These are phyloP conservation scores for Sebastes elongatus DNA, from an alignment of 2,797 vertebrate genomes.

Conservation along the genomic window DNA sequence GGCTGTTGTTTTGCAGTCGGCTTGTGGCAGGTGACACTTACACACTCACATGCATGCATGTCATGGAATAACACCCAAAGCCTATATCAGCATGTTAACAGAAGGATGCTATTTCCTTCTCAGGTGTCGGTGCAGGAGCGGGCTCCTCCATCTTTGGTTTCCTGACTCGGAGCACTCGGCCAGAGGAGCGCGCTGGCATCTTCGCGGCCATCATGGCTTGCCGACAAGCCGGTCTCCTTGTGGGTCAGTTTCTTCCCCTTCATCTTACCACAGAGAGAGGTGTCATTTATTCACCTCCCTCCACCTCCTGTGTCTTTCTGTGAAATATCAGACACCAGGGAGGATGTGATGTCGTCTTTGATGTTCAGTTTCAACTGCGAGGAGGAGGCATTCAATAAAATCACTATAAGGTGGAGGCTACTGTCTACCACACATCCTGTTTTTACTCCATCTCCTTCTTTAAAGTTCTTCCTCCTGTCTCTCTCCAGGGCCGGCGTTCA, in stretches of 20 bases:
- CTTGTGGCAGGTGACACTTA: conserved; percentile 83
- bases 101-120: not conserved
- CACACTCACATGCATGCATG: not conserved
- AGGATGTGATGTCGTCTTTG: conserved; percentile 35
- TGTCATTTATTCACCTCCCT: conserved; percentile 25
- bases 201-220: conserved; percentile 89
- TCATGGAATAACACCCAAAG: not conserved
- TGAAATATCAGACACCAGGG: conserved; percentile 14
- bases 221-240: conserved; percentile 87
- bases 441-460: conserved; percentile 37
- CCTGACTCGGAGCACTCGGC: conserved; percentile 81
- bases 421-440: conserved; percentile 37
- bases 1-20: conserved; percentile 86
- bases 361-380: conserved; percentile 39
- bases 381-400: conserved; percentile 40
- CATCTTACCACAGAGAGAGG: not conserved
- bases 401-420: conserved; percentile 26
- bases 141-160: conserved; percentile 88
- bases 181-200: conserved; percentile 83
- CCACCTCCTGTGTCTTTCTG: conserved; percentile 1
- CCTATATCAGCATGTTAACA: not conserved
- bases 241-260: conserved; percentile 78
- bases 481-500: conserved; percentile 84
- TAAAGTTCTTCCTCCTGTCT: conserved; percentile 56
- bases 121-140: conserved; percentile 86